A percentile compares a stretch with the other conserved stretches of the same genome.
Evolutionary conservation across 2,888 invertebrate species (phyloP).

Genomic region (Germaria angustata): DNA sequence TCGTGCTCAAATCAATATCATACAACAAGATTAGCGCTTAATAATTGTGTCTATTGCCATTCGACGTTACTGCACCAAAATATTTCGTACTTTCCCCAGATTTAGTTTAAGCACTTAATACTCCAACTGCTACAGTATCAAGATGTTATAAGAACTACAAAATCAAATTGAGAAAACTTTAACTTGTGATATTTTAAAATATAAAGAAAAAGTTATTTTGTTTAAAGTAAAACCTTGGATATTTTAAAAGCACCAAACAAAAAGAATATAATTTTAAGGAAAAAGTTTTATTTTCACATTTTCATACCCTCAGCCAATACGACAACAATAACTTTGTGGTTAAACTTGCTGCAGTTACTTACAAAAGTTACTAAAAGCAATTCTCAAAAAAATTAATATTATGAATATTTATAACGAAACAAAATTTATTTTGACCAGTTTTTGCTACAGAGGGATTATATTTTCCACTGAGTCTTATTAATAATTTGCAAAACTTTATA

Average conservation of each 20-base stretch:
- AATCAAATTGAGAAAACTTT: background rate
- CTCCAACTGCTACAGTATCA: background rate
- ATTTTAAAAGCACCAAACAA: background rate
- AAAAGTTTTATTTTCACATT: background rate
- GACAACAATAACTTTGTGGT: too few species aligned
- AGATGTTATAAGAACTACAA: too few species aligned
- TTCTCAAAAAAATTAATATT: background rate
- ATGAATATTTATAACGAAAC: slow-evolving; percentile 39
- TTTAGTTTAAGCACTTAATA: background rate
- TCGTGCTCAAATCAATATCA: too few species aligned
- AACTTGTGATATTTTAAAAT: background rate
- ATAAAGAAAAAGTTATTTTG: slow-evolving; percentile 28
- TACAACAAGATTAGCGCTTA: too few species aligned
- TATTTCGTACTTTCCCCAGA: background rate
- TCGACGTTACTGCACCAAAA: background rate
- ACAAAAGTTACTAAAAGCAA: background rate
- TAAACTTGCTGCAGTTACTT: background rate
- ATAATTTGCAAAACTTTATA: background rate
- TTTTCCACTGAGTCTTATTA: background rate
- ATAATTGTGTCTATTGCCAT: too few species aligned
- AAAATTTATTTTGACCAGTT: background rate
- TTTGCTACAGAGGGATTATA: background rate
- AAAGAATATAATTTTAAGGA: background rate
- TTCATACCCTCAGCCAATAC: too few species aligned
- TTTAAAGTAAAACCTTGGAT: slow-evolving; percentile 15